Evolutionary conservation across 2,797 vertebrate genomes (phyloP).

Genomic region (Parotocinclus haroldoi): DNA sequence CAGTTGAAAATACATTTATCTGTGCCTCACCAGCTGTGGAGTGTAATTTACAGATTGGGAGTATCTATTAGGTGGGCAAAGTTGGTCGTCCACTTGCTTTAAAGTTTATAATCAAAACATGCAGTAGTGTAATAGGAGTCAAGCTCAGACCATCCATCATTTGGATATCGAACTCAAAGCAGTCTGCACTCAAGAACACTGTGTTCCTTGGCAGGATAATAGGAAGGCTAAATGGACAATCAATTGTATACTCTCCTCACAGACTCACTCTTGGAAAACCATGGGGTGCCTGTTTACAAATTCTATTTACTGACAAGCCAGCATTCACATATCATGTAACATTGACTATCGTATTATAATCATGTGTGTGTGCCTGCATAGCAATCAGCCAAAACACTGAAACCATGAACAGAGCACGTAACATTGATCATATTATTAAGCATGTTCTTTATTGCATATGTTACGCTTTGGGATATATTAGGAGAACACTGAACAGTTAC

Average conservation of each 20-base stretch:
- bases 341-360: no score
- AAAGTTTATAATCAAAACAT: conserved; percentile 44
- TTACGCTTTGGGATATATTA: no score
- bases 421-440: no score
- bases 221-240: not conserved
- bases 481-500: no score
- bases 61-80: conserved; percentile 10
- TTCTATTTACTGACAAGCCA: no score
- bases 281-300: no score
- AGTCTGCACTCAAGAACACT: not conserved
- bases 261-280: no score
- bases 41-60: conserved; percentile 40
- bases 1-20: conserved; percentile 54
- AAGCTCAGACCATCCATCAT: conserved; percentile 45
- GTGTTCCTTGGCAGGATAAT: conserved; percentile 5
- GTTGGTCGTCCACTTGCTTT: conserved; percentile 32
- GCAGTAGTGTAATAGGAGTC: conserved; percentile 26
- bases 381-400: no score
- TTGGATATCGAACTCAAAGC: conserved; percentile 29
- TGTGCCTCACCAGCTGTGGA: conserved; percentile 45
- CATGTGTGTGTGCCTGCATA: no score
- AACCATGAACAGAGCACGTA: no score
- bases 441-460: no score
- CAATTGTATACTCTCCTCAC: not conserved
- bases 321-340: no score